Conservation (phyloP, 2,113 vertebrate species). For the Fregata magnificens region DNA sequence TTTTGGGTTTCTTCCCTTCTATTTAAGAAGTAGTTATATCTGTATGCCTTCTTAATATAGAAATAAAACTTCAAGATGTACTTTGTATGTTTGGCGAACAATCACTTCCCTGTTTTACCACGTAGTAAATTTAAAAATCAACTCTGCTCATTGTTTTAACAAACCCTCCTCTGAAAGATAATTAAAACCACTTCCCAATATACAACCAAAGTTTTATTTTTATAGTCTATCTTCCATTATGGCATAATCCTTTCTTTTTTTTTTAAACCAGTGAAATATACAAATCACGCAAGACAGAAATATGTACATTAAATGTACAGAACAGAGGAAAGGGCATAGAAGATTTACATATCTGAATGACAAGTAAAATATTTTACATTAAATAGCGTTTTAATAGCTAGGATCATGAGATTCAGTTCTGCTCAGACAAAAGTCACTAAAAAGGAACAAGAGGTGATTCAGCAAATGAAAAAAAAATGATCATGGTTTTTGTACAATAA, state of each 20-base stretch:
- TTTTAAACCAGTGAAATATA: conserved; percentile 82
- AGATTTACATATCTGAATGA: conserved; percentile 85
- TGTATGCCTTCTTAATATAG: conserved; percentile 14
- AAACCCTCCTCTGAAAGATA: conserved; percentile 69
- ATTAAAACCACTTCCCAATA: conserved; percentile 81
- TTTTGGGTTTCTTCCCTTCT: not conserved
- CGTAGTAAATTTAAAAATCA: conserved; percentile 52
- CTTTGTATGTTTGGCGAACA: conserved; percentile 35
- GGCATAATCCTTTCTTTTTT: conserved; percentile 75
- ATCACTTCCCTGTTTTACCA: conserved; percentile 36
- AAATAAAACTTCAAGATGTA: conserved; percentile 50
- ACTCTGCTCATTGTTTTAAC: conserved; percentile 43
- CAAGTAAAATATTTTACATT: conserved; percentile 85
- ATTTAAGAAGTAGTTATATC: conserved; percentile 27
- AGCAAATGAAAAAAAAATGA: conserved; percentile 58
- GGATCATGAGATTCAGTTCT: conserved; percentile 76
- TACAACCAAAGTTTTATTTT: conserved; percentile 83
- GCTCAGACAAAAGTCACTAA: conserved; percentile 69
- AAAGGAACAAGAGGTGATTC: conserved; percentile 72
- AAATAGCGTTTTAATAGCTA: conserved; percentile 82
- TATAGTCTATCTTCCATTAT: conserved; percentile 83
- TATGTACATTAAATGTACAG: conserved; percentile 87
- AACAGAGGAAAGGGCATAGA: conserved; percentile 75
- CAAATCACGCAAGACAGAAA: conserved; percentile 82
- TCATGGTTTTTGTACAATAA: conserved; percentile 78